These are phyloP conservation scores for Cheilosia scutellata DNA, from an alignment of 2,888 invertebrate species.

Conservation along the genomic window DNA sequence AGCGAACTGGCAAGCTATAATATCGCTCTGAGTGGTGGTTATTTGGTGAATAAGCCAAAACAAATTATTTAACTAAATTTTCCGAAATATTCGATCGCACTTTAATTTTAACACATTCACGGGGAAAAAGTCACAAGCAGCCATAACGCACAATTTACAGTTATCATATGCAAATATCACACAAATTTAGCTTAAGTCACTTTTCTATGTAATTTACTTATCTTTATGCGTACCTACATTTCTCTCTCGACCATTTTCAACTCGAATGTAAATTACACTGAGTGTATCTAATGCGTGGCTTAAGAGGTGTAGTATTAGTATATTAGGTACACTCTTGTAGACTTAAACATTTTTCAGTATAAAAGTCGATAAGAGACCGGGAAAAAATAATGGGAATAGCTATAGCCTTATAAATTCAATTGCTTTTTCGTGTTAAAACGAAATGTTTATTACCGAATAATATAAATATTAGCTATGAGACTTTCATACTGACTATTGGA, in stretches of 20 bases:
- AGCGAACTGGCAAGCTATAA: too few species aligned
- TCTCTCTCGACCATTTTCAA: neutral
- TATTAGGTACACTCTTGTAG: neutral
- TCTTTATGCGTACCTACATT: neutral
- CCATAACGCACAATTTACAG: conserved; percentile 32
- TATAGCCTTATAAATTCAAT: conserved; percentile 4
- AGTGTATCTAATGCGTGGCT: neutral
- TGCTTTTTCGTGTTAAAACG: neutral
- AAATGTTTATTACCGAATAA: neutral
- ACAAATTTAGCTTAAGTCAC: conserved; percentile 43
- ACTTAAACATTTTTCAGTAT: too few species aligned
- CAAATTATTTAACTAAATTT: neutral
- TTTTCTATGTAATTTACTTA: conserved; percentile 30
- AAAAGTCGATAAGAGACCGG: too few species aligned
- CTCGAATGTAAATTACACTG: neutral
- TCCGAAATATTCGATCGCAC: neutral
- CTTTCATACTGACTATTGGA: neutral
- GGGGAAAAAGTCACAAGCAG: neutral
- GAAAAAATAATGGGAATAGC: too few species aligned
- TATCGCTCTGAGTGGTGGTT: too few species aligned
- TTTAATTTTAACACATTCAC: neutral
- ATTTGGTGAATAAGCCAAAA: too few species aligned
- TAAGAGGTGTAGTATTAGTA: neutral
- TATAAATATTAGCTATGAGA: conserved; percentile 13
- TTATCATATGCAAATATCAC: conserved; percentile 23